Base-by-base conservation (phyloP, 2,888 invertebrate genomes). In the Rhingia campestris region DNA sequence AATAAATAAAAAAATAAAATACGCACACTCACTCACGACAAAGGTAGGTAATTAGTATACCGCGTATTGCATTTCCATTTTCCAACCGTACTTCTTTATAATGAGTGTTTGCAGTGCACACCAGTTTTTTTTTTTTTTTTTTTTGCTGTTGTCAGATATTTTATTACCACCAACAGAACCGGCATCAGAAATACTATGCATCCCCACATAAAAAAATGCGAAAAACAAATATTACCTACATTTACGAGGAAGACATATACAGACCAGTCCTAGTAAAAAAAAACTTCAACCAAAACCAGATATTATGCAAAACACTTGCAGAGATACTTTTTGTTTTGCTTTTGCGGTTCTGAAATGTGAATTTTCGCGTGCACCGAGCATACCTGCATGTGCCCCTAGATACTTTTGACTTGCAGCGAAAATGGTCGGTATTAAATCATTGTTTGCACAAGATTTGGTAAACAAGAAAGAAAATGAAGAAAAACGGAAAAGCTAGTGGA, bases 241-340 rank as follows among this genome's bases (percentile, higher is more conserved):
- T 35, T 53, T 33, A 77, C 64, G 64, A 77, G 72, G 72, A 77
- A 77, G 63, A 39, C 54, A 37, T 35, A 76, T 51, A 56, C 22
- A 54, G 22, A 54, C 43, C 22, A 53, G 53, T 53, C n/a, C 53
- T 37, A 30, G 5, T 30, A 14, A 45, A 6, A 73, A 70, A 53
- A 64, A 81, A 81, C 64, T 63, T 63, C 72, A 59, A 69, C 81
- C 81, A 81, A 81, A 81, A 76, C 81, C 81, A 76, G 81, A 81
- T 67, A 66, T 81, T 81, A 72, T 67, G 77, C 61, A 81, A 81
- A 66, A 35, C 47, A 64, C 58, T 33, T 51, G 45, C 51, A 64
- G 45, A 75, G 69, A 63, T 81, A 81, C 63, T 47, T 56, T 56
- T 56, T 35, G 7, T 30, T 32, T 32, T 9, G 30, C 7, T 22